Conservation (phyloP, 2,797 vertebrate species). For the Hoplostethus atlanticus region DNA sequence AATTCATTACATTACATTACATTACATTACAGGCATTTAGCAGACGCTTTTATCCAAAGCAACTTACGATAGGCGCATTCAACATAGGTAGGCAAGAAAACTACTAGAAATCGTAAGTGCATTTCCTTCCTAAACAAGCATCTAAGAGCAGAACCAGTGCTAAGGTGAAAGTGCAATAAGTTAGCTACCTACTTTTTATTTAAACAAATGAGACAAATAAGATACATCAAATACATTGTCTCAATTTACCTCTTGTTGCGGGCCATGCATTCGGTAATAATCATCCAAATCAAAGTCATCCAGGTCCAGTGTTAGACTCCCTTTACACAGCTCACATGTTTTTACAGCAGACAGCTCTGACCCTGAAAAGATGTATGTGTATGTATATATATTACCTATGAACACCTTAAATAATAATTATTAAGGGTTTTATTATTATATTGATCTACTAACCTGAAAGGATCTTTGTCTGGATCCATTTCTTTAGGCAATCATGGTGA, state of each 20-base stretch:
- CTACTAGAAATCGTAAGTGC: too few species aligned
- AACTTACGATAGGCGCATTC: too few species aligned
- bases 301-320: conserved; percentile 86
- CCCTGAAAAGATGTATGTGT: conserved; percentile 58
- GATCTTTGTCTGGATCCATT: conserved; percentile 86
- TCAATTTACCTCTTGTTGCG: conserved; percentile 13
- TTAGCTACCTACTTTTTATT: too few species aligned
- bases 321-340: conserved; percentile 88
- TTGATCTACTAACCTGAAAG: conserved; percentile 81
- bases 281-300: conserved; percentile 88
- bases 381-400: background rate
- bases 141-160: too few species aligned
- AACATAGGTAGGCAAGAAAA: too few species aligned
- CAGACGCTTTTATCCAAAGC: too few species aligned
- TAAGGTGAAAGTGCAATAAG: too few species aligned
- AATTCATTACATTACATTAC: too few species aligned
- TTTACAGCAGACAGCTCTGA: conserved; percentile 85
- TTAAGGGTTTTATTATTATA: background rate
- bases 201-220: too few species aligned
- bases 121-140: too few species aligned
- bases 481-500: conserved; percentile 89
- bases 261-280: conserved; percentile 82
- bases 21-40: too few species aligned
- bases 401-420: background rate
- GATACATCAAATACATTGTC: background rate